Base-by-base conservation (phyloP, 2,113 vertebrate genomes). In the Scortum barcoo region DNA sequence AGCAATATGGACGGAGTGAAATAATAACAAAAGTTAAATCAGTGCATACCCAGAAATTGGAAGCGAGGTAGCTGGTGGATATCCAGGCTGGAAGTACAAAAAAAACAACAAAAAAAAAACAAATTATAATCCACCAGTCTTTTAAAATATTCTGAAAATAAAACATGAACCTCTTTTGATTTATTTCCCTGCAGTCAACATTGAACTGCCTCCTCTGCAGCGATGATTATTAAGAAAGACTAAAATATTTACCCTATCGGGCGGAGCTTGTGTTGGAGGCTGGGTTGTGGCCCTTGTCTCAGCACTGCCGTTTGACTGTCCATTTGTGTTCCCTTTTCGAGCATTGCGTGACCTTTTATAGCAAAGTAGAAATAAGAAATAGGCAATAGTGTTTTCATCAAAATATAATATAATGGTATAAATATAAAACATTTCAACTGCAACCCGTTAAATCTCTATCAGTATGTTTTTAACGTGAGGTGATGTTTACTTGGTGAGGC, bases 341-440 rank as follows among this genome's bases (percentile, higher is more conserved):
- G 74, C 9, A 76, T 72, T 80, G 1, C 17, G 28, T 48, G 90
- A 60, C 84, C 95, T 96, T 79, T 38, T 20, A 67, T 63, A 3
- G 12, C 10, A 62, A 56, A 38, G 60, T 40, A 8, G 17, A 44
- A 4, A 28, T 50, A 17, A 17, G 0, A n/a, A 2, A 71, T 46
- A 72, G 16, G 13, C 3, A 53, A 44, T 24, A 19, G n/a, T 28
- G 0, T 38, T 20, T 48, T n/a, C 4, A 60, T 36, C 1, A 17
- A 65, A 53, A 61, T 44, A 36, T 36, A 36, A 36, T 36, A 36
- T 36, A 36, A 36, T 36, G 6, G 33, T 36, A 36, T 36, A 36
- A 36, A 36, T 36, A 57, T n/a, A n/a, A 26, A 73, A 38, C 48
- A 56, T 8, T 67, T 2, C 12, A 56, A 57, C 22, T 38, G 3